Evolutionary conservation across 2,797 vertebrate species (phyloP), one percentile per base, ranked within the genome.

Genomic region (Lates japonicus): DNA sequence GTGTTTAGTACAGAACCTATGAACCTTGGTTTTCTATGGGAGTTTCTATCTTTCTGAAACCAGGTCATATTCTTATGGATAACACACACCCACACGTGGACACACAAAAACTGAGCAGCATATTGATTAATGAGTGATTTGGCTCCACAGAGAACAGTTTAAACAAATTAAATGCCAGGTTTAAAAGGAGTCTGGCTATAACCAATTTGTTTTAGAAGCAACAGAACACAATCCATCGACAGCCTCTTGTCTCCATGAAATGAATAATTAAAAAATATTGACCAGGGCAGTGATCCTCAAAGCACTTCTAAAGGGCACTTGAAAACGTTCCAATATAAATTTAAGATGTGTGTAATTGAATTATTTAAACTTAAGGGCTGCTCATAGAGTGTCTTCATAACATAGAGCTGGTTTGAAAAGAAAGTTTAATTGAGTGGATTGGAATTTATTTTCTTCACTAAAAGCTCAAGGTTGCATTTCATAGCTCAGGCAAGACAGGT

Each of bases 121-220:
- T 25, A 37, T 35, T 60, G 29, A 70, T 48, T 62, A 57, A 75
- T 74, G 20, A 31, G 14, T 37, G 8, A 62, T 57, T 44, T 71
- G 33, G 11, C 37, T 35, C 6, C n/a, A 44, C 44, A 52, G 5
- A 39, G 16, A 17, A 62, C 6, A 35, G 68, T 71, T 78, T 55
- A 74, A 57, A 44, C 2, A 51, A 58, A 76, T 69, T 3, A 46
- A 67, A 62, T 52, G 20, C 6, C 11, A 31, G 7, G 5, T 7
- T 52, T 63, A 6, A 25, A 64, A 25, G 14, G 22, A n/a, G 4
- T 6, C 20, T 44, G 11, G 46, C 13, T 20, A 19, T 61, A 74
- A 66, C 61, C 19, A 5, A 17, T 73, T 52, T 57, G 22, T 22
- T 58, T 63, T 41, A 57, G n/a, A 19, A 69, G 42, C 16, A 76